A percentile compares a stretch with the other conserved stretches of the same genome.
These are phyloP conservation scores for Brachyistius frenatus DNA, from an alignment of 2,113 vertebrate genomes.

Conservation along the genomic window DNA sequence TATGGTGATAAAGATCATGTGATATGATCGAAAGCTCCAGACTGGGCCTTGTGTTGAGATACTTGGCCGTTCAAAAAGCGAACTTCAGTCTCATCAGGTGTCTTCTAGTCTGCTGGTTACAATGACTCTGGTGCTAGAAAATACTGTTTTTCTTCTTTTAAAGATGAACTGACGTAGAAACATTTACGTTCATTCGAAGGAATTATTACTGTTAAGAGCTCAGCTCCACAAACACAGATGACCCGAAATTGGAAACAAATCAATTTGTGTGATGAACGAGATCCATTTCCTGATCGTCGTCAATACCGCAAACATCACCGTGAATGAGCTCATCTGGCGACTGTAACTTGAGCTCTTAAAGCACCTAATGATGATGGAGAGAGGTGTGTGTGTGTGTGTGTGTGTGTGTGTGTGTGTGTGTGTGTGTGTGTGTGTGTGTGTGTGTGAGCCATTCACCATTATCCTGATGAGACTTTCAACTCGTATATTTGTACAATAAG, in stretches of 20 bases:
- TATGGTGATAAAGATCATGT: no score
- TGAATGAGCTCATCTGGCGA: background rate
- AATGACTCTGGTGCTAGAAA: no score
- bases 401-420: background rate
- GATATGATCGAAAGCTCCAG: no score
- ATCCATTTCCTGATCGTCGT: background rate
- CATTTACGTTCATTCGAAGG: no score
- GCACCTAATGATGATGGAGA: background rate
- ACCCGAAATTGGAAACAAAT: background rate
- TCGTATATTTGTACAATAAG: background rate
- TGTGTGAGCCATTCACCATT: background rate
- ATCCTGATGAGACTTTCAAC: background rate
- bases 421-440: background rate
- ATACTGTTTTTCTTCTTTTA: no score
- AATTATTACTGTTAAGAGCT: no score
- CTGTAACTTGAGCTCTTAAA: slow-evolving; percentile 6
- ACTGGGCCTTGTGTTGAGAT: no score
- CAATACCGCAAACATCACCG: background rate
- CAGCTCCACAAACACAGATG: no score
- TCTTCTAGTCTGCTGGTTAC: no score
- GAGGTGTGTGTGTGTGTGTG: background rate
- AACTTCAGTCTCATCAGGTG: no score
- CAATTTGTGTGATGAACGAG: background rate
- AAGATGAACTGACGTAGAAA: no score
- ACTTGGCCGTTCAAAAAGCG: no score